These are phyloP conservation scores for Brachystomella parvula DNA, from an alignment of 1,140 invertebrate species.

Conservation along the genomic window DNA sequence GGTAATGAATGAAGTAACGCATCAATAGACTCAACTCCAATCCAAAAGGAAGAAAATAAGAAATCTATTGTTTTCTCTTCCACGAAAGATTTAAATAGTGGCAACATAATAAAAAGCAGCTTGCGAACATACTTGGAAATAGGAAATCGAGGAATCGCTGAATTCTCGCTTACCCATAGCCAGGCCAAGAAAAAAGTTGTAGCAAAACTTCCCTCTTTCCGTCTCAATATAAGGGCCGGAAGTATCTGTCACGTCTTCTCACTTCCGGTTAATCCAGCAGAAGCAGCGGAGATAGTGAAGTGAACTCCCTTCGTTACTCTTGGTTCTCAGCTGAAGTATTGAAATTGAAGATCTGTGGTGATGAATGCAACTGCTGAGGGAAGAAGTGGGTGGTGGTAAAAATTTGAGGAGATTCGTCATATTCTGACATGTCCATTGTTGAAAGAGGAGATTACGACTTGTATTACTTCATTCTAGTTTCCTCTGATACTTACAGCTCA, in stretches of 20 bases:
- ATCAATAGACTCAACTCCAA: background rate
- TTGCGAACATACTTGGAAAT: background rate
- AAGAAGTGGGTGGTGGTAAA: too few species aligned
- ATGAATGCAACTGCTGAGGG: too few species aligned
- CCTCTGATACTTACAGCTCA: too few species aligned
- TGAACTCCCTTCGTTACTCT: background rate
- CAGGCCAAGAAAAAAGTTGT: too few species aligned
- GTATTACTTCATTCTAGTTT: too few species aligned
- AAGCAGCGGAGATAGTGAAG: background rate
- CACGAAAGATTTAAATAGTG: background rate
- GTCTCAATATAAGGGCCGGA: background rate
- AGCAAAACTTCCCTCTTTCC: too few species aligned
- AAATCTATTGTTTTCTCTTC: background rate
- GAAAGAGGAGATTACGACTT: too few species aligned
- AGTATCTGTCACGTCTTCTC: background rate
- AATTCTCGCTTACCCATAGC: too few species aligned
- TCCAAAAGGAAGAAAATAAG: background rate
- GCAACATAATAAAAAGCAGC: background rate
- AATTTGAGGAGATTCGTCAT: too few species aligned
- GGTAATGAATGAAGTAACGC: constrained; percentile 10
- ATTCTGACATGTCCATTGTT: too few species aligned
- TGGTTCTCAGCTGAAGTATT: background rate
- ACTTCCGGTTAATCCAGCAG: background rate
- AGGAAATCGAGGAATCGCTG: background rate
- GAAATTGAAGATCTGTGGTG: too few species aligned